Evolutionary conservation across 2,888 invertebrate genomes (phyloP).

Genomic region (Stenchaetothrips biformis): DNA sequence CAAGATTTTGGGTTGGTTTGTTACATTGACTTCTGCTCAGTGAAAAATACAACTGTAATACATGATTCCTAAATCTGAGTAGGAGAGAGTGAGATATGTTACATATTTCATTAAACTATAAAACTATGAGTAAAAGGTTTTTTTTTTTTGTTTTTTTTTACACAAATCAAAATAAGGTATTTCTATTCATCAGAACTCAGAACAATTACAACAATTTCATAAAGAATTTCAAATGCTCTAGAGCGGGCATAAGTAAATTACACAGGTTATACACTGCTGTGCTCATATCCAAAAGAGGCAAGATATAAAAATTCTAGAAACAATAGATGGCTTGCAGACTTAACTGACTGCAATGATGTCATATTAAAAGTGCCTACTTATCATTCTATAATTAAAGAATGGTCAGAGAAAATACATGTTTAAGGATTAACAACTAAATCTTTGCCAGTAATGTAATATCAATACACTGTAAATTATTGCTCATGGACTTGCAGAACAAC

Average conservation of each 20-base stretch:
- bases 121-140: not conserved
- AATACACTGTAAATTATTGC: no score
- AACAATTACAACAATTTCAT: not conserved
- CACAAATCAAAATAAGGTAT: not conserved
- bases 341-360: not conserved
- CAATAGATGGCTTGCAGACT: no score
- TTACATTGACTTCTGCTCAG: no score
- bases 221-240: no score
- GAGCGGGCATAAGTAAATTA: no score
- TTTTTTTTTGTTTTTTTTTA: not conserved
- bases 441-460: no score
- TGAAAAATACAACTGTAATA: no score
- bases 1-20: no score
- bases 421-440: not conserved
- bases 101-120: not conserved
- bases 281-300: no score
- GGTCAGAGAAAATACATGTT: not conserved
- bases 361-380: not conserved
- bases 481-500: no score
- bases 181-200: not conserved
- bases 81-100: conserved; percentile 1
- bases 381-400: not conserved
- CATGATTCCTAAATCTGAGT: not conserved
- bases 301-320: no score
- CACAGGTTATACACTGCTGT: no score